Percentiles rank a stretch among this genome's conserved stretches.
These are phyloP conservation scores for Gallinago solitaria DNA, from an alignment of 2,797 vertebrate species.

Conservation along the genomic window DNA sequence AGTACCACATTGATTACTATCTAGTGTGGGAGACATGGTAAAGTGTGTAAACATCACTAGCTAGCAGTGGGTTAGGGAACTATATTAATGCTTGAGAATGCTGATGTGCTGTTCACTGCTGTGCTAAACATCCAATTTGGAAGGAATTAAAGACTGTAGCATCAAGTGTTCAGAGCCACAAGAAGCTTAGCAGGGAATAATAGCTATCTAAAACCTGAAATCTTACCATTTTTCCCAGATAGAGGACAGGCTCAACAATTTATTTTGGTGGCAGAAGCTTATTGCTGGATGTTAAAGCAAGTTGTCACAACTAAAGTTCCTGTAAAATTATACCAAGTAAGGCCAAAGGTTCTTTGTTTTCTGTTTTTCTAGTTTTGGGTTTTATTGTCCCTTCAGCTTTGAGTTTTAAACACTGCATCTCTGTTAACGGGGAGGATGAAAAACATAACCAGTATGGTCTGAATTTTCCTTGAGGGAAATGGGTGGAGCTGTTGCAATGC, in stretches of 20 bases:
- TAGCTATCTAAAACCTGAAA: not conserved
- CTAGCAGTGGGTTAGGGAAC: not conserved
- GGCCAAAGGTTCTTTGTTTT: not conserved
- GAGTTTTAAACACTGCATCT: not conserved
- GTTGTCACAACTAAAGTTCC: not conserved
- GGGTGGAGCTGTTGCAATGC: not conserved
- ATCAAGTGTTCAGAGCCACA: not conserved
- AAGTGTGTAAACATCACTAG: not conserved
- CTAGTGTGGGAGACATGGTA: not conserved
- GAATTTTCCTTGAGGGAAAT: not conserved
- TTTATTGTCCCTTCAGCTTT: not conserved
- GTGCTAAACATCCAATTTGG: not conserved
- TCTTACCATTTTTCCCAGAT: not conserved
- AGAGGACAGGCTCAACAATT: not conserved
- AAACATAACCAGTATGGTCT: not conserved
- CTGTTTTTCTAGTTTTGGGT: not conserved
- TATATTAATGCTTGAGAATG: not conserved
- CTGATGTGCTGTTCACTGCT: not conserved
- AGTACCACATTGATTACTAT: not conserved
- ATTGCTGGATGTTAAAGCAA: not conserved
- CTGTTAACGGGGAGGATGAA: not conserved
- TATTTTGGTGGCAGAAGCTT: not conserved
- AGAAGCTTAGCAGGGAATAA: not conserved
- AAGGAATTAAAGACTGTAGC: not conserved
- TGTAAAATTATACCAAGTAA: not conserved